Percentiles rank a stretch among this genome's conserved stretches.
Evolutionary conservation across 2,888 invertebrate genomes (phyloP).

Genomic region (Sicus ferrugineus): DNA sequence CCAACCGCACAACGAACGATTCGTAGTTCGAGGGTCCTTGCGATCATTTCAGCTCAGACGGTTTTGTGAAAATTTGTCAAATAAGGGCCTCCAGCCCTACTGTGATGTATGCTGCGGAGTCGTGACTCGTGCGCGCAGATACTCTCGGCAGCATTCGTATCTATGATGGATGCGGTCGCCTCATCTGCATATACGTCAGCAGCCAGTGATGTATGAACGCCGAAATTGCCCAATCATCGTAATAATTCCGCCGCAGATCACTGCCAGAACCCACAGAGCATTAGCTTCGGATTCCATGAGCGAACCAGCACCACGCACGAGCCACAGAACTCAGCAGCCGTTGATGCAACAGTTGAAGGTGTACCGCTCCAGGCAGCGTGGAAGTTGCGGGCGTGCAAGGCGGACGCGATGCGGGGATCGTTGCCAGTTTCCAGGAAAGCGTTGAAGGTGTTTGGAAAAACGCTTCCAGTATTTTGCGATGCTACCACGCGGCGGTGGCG

Average conservation of each 20-base stretch:
- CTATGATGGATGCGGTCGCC: slow-evolving; percentile 6
- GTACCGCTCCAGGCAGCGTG: not conserved
- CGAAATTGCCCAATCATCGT: slow-evolving; percentile 32
- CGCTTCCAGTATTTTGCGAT: slow-evolving; percentile 31
- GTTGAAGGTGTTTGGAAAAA: slow-evolving; percentile 30
- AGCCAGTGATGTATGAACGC: slow-evolving; percentile 13
- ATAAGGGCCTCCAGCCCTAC: not conserved
- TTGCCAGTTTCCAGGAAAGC: slow-evolving; percentile 23
- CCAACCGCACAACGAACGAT: too few relatives aligned
- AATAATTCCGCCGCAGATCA: not conserved
- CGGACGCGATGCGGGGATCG: not conserved
- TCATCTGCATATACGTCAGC: slow-evolving; percentile 23
- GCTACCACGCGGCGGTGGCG: not conserved
- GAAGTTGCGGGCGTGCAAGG: not conserved
- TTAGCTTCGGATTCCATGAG: slow-evolving; percentile 9
- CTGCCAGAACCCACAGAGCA: slow-evolving; percentile 24
- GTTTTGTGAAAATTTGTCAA: slow-evolving; percentile 5
- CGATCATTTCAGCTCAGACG: not conserved
- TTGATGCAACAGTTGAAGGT: not conserved
- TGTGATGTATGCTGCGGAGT: not conserved
- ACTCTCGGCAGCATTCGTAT: not conserved
- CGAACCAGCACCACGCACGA: not conserved
- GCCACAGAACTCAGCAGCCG: not conserved
- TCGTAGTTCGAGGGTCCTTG: too few relatives aligned
- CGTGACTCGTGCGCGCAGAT: not conserved